A percentile compares a stretch with the other conserved stretches of the same genome.
These are phyloP conservation scores for Tenthredo amoena DNA, from an alignment of 2,888 invertebrate genomes.

Conservation along the genomic window DNA sequence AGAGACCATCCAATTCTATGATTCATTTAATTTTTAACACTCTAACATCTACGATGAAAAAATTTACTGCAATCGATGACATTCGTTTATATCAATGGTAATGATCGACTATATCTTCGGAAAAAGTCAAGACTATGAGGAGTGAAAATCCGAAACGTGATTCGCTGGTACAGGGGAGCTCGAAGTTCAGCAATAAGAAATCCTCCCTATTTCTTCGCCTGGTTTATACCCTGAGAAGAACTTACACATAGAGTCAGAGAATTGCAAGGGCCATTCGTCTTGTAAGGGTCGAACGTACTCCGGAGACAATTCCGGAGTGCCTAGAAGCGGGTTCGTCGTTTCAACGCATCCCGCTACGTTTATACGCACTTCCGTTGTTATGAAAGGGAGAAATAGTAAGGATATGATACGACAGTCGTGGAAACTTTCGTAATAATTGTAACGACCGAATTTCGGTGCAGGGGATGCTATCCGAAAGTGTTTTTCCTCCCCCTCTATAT, in stretches of 20 bases:
- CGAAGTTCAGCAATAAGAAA: slow-evolving; percentile 70
- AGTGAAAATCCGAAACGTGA: slow-evolving; percentile 56
- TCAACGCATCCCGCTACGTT: slow-evolving; percentile 24
- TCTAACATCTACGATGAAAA: neutral
- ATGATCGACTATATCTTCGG: neutral
- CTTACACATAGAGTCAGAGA: neutral
- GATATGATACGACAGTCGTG: slow-evolving; percentile 33
- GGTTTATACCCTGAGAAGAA: neutral
- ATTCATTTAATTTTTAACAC: neutral
- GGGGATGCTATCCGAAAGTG: slow-evolving; percentile 31
- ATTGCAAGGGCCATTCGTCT: slow-evolving; percentile 64
- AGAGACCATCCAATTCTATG: neutral
- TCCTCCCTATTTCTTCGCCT: slow-evolving; percentile 49
- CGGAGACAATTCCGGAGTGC: slow-evolving; percentile 50
- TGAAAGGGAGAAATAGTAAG: slow-evolving; percentile 57
- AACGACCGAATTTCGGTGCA: slow-evolving; percentile 2
- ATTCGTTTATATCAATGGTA: neutral
- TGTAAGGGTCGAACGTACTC: slow-evolving; percentile 67
- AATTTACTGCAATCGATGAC: neutral
- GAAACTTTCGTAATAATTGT: slow-evolving; percentile 50
- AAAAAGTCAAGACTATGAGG: neutral
- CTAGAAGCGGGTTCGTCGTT: slow-evolving; percentile 18
- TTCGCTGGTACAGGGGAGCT: slow-evolving; percentile 71
- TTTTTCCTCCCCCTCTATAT: slow-evolving; percentile 23
- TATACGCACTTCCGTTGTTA: slow-evolving; percentile 45